These are phyloP conservation scores for Poecilia gillii DNA, from an alignment of 2,797 vertebrate genomes.

Conservation along the genomic window DNA sequence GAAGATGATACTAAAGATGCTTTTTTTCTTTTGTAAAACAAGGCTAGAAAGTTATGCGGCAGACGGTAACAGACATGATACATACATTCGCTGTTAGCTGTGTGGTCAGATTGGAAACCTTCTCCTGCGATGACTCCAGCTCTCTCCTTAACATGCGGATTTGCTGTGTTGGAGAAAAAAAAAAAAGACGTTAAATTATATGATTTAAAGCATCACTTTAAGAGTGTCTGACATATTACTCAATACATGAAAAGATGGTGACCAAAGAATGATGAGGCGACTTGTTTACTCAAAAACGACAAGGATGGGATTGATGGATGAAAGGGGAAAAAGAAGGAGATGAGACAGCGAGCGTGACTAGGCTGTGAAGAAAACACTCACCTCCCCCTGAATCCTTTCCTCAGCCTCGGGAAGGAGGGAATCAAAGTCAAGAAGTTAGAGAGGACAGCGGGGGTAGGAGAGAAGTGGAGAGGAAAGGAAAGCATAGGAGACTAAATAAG, in stretches of 20 bases:
- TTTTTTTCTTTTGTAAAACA: neutral
- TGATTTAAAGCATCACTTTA: neutral
- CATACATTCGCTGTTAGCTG: constrained; percentile 95
- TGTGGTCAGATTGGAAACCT: constrained; percentile 91
- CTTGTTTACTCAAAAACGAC: constrained; percentile 26
- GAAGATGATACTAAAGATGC: neutral
- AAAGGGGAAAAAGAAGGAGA: constrained; percentile 14
- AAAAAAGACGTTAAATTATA: neutral
- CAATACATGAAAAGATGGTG: constrained; percentile 12
- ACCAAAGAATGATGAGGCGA: constrained; percentile 32
- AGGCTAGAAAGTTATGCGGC: neutral
- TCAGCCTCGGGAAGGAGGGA: constrained; percentile 71
- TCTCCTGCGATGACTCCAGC: constrained; percentile 96
- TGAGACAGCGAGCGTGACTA: constrained; percentile 12
- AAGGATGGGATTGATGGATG: constrained; percentile 39
- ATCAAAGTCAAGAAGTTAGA: constrained; percentile 65
- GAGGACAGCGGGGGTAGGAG: constrained; percentile 20
- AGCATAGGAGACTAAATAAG: constrained; percentile 19
- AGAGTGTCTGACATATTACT: constrained; percentile 2
- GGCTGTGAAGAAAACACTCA: constrained; percentile 51
- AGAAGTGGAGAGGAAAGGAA: constrained; percentile 18
- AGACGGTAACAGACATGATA: constrained; percentile 7
- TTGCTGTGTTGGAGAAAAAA: constrained; percentile 82
- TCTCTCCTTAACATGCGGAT: constrained; percentile 94
- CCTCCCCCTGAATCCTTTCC: constrained; percentile 81